Evolutionary conservation across 1,140 invertebrate genomes (phyloP), one percentile per base, ranked within the genome.

Genomic region (Zaprionus tsacasi): DNA sequence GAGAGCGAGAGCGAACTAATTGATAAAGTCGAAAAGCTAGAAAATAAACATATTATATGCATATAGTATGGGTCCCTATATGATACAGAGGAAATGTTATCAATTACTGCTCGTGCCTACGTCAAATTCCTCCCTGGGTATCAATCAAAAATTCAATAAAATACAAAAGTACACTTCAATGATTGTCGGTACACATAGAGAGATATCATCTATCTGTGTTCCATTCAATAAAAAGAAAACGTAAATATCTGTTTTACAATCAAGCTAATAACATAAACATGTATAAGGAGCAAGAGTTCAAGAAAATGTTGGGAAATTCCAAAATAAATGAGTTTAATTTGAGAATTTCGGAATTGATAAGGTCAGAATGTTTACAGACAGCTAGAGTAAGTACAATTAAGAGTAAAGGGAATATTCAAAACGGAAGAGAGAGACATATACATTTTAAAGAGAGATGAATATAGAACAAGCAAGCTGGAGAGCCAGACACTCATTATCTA

Each of bases 111-210:
- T 38, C 15, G 61, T 61, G 63, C 40, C 66, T 61, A 85, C 78
- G 81, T 85, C 67, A 75, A 58, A 68, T 61, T 43, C 27, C 25
- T 67, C 63, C 55, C 54, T 70, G 70, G 48, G 63, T 66, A 86
- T 81, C 78, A 81, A 81, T 78, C 45, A 70, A 78, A 12, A 74
- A 63, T 54, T 55, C 6, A 21, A 61, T 35, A 70, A 21, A 45
- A 45, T 60, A 67, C 35, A 48, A 21, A 21, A 1, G 27, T 30
- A 43, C 21, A 54, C 17, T 61, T 13, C n/a, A 45, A 60, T 48
- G 7, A n/a, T 35, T 55, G 13, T 36, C 11, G 48, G 7, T 56
- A 45, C 27, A 59, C 33, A 35, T 17, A 35, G n/a, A 48, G 54
- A 54, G n/a, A 48, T 59, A 54, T 60, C 38, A 40, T 27, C 35